Percentiles rank a stretch among this genome's conserved stretches.
phyloP scores from a whole-genome alignment of 2,888 invertebrate species.

The Aspidiotus destructor region DNA sequence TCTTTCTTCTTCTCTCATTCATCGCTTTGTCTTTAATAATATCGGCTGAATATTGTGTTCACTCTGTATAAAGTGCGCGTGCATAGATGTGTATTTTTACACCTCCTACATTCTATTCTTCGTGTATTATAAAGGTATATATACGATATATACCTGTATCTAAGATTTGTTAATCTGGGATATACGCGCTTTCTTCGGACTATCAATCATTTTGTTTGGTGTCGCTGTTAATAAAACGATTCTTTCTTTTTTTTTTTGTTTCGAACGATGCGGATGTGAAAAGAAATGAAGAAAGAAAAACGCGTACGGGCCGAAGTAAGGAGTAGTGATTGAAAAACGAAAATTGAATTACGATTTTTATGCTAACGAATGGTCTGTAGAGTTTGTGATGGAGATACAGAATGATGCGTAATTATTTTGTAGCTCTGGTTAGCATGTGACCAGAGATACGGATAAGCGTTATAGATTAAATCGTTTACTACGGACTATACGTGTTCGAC shows the following conservation, averaged over 20 bases:
- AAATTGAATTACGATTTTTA: constrained; percentile 2
- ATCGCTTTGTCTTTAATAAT: constrained; percentile 27
- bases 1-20: constrained; percentile 9
- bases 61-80: not conserved
- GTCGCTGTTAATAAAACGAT: constrained; percentile 18
- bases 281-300: not conserved
- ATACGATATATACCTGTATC: not conserved
- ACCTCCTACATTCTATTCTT: constrained; percentile 30
- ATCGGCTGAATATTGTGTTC: constrained; percentile 17
- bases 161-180: constrained; percentile 9
- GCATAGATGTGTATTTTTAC: constrained; percentile 19
- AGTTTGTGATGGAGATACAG: too few species aligned
- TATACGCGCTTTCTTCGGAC: constrained; percentile 14
- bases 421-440: too few species aligned
- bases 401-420: too few species aligned
- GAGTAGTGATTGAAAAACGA: not conserved
- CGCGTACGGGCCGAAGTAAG: not conserved
- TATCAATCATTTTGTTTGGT: constrained; percentile 30
- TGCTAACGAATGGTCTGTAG: not conserved
- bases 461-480: too few species aligned
- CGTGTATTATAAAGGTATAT: not conserved
- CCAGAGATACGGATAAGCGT: too few species aligned
- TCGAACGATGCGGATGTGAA: not conserved
- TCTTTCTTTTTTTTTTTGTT: constrained; percentile 1
- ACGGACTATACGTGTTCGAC: too few species aligned